Conservation (phyloP, 35 echinoderm and acorn worm genomes). For the Ptychodera flava region DNA sequence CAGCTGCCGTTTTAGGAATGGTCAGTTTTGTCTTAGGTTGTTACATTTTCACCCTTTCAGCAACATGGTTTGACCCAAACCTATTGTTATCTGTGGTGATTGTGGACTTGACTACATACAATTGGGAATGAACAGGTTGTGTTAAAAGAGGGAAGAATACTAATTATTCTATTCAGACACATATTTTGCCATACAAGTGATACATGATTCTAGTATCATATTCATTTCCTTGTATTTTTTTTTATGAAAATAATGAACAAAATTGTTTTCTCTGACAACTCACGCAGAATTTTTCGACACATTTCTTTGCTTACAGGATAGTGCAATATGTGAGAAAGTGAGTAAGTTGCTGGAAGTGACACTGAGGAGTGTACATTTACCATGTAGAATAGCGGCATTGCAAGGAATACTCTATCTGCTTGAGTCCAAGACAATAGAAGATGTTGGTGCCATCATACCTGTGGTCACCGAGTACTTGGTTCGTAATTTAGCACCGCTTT, state of each 20-base stretch:
- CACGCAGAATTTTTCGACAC: not conserved
- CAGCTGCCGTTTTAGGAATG: slow-evolving; percentile 89
- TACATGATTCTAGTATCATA: no score
- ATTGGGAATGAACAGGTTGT: not conserved
- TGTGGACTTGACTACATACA: no score
- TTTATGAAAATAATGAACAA: no score
- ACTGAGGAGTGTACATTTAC: slow-evolving; percentile 79
- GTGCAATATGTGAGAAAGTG: slow-evolving; percentile 91
- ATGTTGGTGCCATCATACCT: slow-evolving; percentile 83
- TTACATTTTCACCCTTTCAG: slow-evolving; percentile 1
- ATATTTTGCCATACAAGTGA: no score
- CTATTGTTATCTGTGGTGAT: no score
- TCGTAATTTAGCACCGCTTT: slow-evolving; percentile 54
- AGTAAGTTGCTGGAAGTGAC: slow-evolving; percentile 95
- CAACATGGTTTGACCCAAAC: not conserved
- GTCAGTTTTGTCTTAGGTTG: slow-evolving; percentile 55
- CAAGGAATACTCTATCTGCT: slow-evolving; percentile 84
- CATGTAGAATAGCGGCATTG: slow-evolving; percentile 79
- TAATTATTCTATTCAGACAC: no score
- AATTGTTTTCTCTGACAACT: no score
- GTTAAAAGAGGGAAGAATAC: no score
- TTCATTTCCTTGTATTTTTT: no score
- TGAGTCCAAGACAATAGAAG: slow-evolving; percentile 90
- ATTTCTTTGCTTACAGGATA: slow-evolving; percentile 49
- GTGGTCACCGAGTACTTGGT: slow-evolving; percentile 77